Evolutionary conservation across 2,113 vertebrate genomes (phyloP).

Genomic region (Carassius auratus): DNA sequence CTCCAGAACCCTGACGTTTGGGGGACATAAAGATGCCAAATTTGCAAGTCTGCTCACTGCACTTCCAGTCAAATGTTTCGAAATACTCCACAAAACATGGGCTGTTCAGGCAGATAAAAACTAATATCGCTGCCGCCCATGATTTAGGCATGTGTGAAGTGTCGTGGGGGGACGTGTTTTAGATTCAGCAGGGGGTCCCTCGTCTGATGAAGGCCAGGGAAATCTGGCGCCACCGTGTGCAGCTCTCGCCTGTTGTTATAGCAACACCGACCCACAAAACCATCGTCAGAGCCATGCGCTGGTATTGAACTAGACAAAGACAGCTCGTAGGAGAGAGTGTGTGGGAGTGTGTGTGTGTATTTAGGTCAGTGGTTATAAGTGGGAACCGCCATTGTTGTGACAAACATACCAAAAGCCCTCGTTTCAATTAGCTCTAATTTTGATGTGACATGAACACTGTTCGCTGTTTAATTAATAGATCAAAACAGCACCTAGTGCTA

Average conservation of each 20-base stretch:
- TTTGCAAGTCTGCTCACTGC: background rate
- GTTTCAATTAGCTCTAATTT: background rate
- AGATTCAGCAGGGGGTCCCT: constrained; percentile 28
- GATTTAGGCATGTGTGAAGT: background rate
- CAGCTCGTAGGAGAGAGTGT: constrained; percentile 19
- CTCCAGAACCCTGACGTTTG: background rate
- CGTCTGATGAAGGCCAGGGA: constrained; percentile 13
- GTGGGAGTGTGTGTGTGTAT: constrained; percentile 35
- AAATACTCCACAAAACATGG: background rate
- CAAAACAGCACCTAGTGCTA: too few relatives aligned
- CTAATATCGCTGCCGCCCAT: background rate
- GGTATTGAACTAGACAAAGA: constrained; percentile 40
- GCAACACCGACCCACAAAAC: constrained; percentile 43
- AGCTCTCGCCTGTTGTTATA: constrained; percentile 43
- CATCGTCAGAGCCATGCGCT: constrained; percentile 3
- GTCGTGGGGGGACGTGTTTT: background rate
- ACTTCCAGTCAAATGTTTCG: background rate
- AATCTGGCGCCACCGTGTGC: constrained; percentile 35
- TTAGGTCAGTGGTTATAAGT: constrained; percentile 40
- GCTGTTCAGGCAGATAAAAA: background rate
- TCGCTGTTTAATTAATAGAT: background rate
- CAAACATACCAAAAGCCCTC: constrained; percentile 8
- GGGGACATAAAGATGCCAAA: constrained; percentile 26
- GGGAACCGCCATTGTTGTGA: constrained; percentile 27
- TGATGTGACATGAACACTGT: background rate